Conservation (phyloP, 1,140 invertebrate species). For the Uloborus diversus region DNA sequence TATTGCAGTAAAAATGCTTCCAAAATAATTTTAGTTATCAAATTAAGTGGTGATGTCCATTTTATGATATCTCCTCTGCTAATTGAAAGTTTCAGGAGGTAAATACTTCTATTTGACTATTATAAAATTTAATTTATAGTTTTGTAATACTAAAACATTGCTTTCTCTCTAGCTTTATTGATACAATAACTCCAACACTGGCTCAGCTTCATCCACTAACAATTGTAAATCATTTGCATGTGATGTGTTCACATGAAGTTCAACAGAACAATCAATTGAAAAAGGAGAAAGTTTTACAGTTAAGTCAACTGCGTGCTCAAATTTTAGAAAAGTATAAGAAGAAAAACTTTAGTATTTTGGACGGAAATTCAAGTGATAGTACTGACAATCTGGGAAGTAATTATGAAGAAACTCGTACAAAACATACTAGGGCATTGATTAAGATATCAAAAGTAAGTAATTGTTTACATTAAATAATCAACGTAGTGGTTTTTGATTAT, state of each 20-base stretch:
- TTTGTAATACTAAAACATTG: conserved; percentile 24
- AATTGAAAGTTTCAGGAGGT: conserved; percentile 88
- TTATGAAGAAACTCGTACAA: conserved; percentile 82
- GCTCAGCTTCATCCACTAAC: conserved; percentile 86
- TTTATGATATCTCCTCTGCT: conserved; percentile 90
- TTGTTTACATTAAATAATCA: no score
- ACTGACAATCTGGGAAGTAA: conserved; percentile 66
- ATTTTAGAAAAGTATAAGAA: conserved; percentile 45
- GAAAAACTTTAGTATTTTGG: not conserved
- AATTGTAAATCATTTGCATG: conserved; percentile 88
- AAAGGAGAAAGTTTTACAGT: conserved; percentile 78
- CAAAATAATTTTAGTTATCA: conserved; percentile 68
- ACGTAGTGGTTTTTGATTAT: no score
- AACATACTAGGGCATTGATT: conserved; percentile 81
- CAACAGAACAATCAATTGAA: conserved; percentile 88
- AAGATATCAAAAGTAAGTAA: conserved; percentile 79
- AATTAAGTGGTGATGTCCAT: conserved; percentile 78
- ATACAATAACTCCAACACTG: conserved; percentile 86
- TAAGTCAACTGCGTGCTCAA: conserved; percentile 69
- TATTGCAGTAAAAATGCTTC: conserved; percentile 64
- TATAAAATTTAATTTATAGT: conserved; percentile 44
- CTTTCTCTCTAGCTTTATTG: conserved; percentile 79
- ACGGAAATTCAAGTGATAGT: conserved; percentile 24
- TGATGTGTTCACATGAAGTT: conserved; percentile 83
- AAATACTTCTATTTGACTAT: conserved; percentile 57